Conservation (phyloP, 2,797 vertebrate genomes). For the Rallus crepitans region DNA sequence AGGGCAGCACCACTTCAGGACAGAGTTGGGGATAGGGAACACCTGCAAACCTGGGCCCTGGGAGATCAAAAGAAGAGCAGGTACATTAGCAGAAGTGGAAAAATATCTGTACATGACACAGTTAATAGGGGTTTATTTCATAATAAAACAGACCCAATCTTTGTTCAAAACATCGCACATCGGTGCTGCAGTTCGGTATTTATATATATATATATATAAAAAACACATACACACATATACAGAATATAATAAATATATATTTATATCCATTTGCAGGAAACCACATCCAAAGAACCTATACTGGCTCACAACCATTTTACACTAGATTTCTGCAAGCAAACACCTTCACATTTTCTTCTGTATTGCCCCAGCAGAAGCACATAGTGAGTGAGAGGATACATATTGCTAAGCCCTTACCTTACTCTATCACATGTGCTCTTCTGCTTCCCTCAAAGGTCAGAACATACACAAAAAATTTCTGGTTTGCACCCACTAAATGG, state of each 20-base stretch:
- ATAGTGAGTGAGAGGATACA: neutral
- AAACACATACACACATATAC: no score
- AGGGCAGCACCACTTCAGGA: neutral
- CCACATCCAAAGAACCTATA: neutral
- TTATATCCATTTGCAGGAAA: neutral
- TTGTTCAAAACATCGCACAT: neutral
- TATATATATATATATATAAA: neutral
- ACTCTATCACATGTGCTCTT: neutral
- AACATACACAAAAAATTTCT: neutral
- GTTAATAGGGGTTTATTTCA: neutral
- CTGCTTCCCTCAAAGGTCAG: neutral
- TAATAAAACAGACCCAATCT: neutral
- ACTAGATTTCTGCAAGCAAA: neutral
- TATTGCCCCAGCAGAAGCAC: neutral
- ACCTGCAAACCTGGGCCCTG: neutral
- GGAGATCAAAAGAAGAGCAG: neutral
- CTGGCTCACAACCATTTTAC: neutral
- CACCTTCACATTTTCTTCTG: accelerated
- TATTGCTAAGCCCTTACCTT: neutral
- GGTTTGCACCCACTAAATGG: neutral
- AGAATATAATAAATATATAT: neutral
- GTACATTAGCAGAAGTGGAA: neutral
- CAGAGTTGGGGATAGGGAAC: neutral
- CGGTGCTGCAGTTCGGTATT: neutral
- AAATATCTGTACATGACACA: neutral